Evolutionary conservation across 2,113 vertebrate genomes (phyloP), one percentile per base, ranked within the genome.

Genomic region (Salvelinus namaycush): DNA sequence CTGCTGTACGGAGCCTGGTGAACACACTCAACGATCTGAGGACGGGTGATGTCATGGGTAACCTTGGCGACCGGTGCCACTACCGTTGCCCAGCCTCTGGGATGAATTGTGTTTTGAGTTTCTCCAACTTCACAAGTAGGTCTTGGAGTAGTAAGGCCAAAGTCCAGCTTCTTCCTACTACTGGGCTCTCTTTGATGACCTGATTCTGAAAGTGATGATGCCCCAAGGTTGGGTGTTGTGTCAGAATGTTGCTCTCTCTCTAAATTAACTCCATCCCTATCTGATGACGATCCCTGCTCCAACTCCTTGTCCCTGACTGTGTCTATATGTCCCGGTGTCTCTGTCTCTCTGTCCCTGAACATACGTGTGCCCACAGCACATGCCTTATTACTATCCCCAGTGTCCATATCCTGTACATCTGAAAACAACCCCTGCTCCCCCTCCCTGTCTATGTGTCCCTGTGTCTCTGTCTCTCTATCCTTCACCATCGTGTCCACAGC

Each of bases 11-110:
- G 80, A 0, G 57, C 85, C 22, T 79, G 79, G 29, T 90, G 82
- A 14, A 86, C 74, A 18, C 44, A 76, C 57, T 93, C 90, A 0
- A 76, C 77, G 81, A 93, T 90, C 69, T 86, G 81, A 5, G 89
- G 88, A 70, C 76, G 84, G 81, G 92, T 82, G 39, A 80, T n/a
- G 77, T 94, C 92, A 27, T 79, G 57, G 1, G 87, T 77, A 71
- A 84, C 75, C 79, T 78, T 89, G 76, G 80, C 67, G 24, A 72
- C 70, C 0, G 76, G 84, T 79, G 80, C 79, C 51, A 54, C 16
- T 14, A 54, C 67, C 1, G 16, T 4, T 9, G 18, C 16, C 29
- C 14, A 39, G 29, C 18, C n/a, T 9, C 18, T 8, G 67, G 67
- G 7, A 68, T 9, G 67, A 3, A 8, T n/a, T 3, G 16, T 68